Percentiles rank a stretch among this genome's conserved stretches.
Evolutionary conservation across 2,888 invertebrate genomes (phyloP).

Genomic region (Steinernema hermaphroditum): DNA sequence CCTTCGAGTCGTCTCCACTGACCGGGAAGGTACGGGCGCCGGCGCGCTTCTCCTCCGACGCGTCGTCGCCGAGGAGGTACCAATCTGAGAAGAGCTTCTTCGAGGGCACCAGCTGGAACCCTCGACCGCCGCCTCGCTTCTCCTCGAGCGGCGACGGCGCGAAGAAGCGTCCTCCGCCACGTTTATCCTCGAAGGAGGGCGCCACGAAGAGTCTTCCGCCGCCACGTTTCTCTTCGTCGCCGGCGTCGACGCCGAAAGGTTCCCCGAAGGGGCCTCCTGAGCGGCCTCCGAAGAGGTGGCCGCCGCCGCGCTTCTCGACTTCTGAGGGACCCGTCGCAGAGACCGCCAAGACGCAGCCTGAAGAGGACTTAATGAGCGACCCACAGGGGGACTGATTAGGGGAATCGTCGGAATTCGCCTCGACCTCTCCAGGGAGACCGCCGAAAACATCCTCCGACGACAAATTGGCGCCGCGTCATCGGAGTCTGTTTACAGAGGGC

Average conservation of each 20-base stretch:
- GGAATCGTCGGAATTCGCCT: no score
- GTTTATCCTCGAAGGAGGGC: not conserved
- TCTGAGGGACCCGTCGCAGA: not conserved
- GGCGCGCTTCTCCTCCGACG: constrained; percentile 12
- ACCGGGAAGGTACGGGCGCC: constrained; percentile 15
- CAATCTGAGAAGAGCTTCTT: constrained; percentile 21
- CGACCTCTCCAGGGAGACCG: no score
- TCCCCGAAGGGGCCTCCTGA: no score
- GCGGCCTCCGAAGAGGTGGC: not conserved
- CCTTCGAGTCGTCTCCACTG: constrained; percentile 22
- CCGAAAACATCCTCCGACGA: no score
- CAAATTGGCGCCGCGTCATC: no score
- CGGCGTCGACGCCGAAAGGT: no score
- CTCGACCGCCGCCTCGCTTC: constrained; percentile 16
- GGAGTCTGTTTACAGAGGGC: no score
- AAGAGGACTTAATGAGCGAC: no score
- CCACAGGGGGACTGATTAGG: no score
- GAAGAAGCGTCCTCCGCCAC: constrained; percentile 8
- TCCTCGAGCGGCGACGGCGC: not conserved
- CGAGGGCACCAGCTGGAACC: constrained; percentile 17
- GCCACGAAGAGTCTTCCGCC: not conserved
- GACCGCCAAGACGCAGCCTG: not conserved
- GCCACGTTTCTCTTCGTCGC: constrained; percentile 27
- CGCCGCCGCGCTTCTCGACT: constrained; percentile 25
- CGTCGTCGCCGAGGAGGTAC: not conserved